Percentiles rank a stretch among this genome's conserved stretches.
phyloP scores from a whole-genome alignment of 2,113 vertebrate genomes.

The Promerops cafer region DNA sequence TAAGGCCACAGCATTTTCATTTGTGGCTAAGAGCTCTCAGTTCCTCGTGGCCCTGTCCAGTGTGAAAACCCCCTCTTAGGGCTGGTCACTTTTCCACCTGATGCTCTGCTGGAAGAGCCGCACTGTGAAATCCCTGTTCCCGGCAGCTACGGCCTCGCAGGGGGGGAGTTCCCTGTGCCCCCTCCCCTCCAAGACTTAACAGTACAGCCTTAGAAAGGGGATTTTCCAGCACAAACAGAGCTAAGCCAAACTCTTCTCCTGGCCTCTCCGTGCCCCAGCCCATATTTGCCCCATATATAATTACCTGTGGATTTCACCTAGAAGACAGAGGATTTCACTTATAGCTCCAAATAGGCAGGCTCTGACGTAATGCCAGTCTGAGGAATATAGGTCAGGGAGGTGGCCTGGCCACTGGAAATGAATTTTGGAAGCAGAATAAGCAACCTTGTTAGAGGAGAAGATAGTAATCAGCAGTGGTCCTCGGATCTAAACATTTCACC shows the following conservation, averaged over 20 bases:
- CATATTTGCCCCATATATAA: conserved; percentile 41
- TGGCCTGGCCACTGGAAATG: conserved; percentile 61
- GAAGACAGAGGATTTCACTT: conserved; percentile 60
- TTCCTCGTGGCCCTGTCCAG: neutral
- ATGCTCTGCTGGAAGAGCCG: neutral
- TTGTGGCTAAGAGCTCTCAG: conserved; percentile 30
- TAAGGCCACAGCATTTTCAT: conserved; percentile 40
- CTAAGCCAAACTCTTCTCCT: conserved; percentile 49
- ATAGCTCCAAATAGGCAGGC: conserved; percentile 59
- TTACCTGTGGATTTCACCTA: conserved; percentile 52
- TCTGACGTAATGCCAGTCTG: conserved; percentile 55
- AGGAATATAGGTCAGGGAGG: conserved; percentile 74
- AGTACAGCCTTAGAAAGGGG: conserved; percentile 52
- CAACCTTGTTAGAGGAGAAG: conserved; percentile 65
- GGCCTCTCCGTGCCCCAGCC: conserved; percentile 53
- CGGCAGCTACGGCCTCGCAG: neutral
- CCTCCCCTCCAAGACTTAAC: conserved; percentile 5
- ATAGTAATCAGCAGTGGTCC: conserved; percentile 66
- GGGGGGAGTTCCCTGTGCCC: conserved; percentile 28
- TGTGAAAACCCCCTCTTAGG: neutral
- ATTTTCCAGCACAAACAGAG: conserved; percentile 64
- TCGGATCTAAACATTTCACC: conserved; percentile 65
- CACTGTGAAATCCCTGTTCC: conserved; percentile 46
- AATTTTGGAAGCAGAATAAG: conserved; percentile 49
- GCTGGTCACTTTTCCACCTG: neutral